These are phyloP conservation scores for Acheta domesticus DNA, from an alignment of 2,888 invertebrate species.

Conservation along the genomic window DNA sequence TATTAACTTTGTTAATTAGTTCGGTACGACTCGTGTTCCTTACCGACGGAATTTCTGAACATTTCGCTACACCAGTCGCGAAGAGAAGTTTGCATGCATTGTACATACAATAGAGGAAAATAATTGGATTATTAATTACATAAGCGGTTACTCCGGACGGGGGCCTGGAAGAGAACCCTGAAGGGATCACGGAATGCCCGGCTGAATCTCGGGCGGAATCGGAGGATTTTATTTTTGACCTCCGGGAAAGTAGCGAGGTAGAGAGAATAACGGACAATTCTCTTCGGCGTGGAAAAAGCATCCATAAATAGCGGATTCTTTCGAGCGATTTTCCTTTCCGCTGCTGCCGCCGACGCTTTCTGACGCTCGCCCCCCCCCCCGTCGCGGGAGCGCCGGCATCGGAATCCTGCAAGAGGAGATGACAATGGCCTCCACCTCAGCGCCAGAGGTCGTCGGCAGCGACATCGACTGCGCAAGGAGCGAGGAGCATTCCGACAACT, in stretches of 20 bases:
- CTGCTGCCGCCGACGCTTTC: neutral
- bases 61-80: neutral
- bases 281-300: neutral
- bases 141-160: too few relatives aligned
- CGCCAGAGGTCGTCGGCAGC: neutral
- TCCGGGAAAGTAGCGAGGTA: neutral
- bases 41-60: neutral
- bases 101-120: neutral
- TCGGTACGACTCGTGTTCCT: neutral
- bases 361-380: neutral
- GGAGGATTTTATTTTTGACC: neutral
- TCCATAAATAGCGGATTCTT: slow-evolving; percentile 18
- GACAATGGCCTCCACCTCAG: neutral
- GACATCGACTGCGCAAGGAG: neutral
- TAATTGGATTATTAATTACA: neutral
- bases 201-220: neutral
- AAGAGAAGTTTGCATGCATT: neutral
- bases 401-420: neutral
- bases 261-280: neutral
- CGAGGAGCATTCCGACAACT: neutral
- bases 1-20: slow-evolving; percentile 18
- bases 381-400: neutral
- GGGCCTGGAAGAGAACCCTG: too few relatives aligned
- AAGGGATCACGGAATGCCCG: too few relatives aligned
- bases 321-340: slow-evolving; percentile 18